Base-by-base conservation (phyloP, 2,797 vertebrate species). In the Gobionotothen gibberifrons region DNA sequence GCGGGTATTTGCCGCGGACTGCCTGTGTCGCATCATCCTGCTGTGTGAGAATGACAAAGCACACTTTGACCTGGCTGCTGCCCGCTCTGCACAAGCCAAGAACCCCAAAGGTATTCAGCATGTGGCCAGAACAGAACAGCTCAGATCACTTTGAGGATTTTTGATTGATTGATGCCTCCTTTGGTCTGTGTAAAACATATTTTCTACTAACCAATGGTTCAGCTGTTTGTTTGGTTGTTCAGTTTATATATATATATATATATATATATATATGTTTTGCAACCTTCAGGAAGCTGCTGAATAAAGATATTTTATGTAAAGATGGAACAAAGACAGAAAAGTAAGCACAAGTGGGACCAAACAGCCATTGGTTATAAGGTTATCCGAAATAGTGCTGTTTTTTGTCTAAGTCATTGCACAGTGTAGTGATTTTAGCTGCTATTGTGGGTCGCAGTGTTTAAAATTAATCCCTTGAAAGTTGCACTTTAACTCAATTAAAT, bases 1-100 rank as follows among this genome's bases (percentile, higher is more conserved):
- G 0, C 95, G 98, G 0, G 98, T 99, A 17, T 99, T 99, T 76
- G 98, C 98, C 0, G 97, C 98, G 0, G 98, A 99, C 84, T 99
- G 98, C 69, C 93, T 99, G 80, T 99, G 98, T 83, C 95, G 98
- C 5, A 95, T 99, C 76, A 97, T 99, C 73, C 91, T 97, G 90
- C 93, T 99, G 56, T 99, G 98, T 87, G 97, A 99, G 87, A 97
- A 97, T 36, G 95, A 98, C 91, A 97, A 95, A 86, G 91, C 92
- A 0, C 98, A 99, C 93, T 99, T 99, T 3, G 96, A 99, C 89
- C 93, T 99, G 87, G 98, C 97, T 6, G 62, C 95, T 54, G 98
- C 98, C 2, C 97, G 97, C 14, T 93, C 94, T 14, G 94, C 95
- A 44, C 94, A 95, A 76, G 94, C 96, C 36, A 97, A 95, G 85